Evolutionary conservation across 2,797 vertebrate genomes (phyloP).

Genomic region (Hippocampus kuda): DNA sequence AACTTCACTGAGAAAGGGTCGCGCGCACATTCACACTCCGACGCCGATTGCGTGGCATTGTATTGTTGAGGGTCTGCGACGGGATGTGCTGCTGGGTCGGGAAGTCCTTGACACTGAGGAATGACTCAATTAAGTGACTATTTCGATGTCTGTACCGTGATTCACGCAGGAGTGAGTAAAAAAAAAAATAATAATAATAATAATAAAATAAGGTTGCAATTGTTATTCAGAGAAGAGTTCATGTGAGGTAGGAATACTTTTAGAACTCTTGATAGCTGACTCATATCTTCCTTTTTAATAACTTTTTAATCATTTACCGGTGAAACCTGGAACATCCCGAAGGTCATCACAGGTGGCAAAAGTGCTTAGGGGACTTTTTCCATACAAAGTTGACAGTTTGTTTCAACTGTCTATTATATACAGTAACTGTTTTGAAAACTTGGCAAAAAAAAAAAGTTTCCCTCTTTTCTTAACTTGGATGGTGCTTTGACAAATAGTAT

Average conservation of each 20-base stretch:
- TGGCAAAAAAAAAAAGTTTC: too few species aligned
- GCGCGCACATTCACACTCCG: conserved; percentile 12
- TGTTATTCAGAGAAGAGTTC: not conserved
- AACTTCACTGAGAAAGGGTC: not conserved
- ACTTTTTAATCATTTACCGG: not conserved
- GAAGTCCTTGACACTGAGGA: conserved; percentile 1
- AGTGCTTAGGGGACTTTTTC: too few species aligned
- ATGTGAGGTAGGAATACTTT: not conserved
- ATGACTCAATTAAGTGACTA: not conserved
- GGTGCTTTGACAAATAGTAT: too few species aligned
- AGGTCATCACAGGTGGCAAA: not conserved
- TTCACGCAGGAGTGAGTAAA: not conserved
- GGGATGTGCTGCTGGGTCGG: not conserved
- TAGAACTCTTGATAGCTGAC: not conserved
- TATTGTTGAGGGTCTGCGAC: not conserved
- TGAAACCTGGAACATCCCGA: not conserved
- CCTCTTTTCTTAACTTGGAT: too few species aligned
- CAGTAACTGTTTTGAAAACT: too few species aligned
- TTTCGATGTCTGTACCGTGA: too few species aligned
- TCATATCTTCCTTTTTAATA: not conserved
- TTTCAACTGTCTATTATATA: too few species aligned
- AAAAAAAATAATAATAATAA: not conserved
- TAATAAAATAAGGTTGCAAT: not conserved
- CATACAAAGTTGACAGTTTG: too few species aligned
- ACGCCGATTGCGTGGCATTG: not conserved